Evolutionary conservation across 2,888 invertebrate genomes (phyloP), one percentile per base, ranked within the genome.

Genomic region (Cremastinae sp.): DNA sequence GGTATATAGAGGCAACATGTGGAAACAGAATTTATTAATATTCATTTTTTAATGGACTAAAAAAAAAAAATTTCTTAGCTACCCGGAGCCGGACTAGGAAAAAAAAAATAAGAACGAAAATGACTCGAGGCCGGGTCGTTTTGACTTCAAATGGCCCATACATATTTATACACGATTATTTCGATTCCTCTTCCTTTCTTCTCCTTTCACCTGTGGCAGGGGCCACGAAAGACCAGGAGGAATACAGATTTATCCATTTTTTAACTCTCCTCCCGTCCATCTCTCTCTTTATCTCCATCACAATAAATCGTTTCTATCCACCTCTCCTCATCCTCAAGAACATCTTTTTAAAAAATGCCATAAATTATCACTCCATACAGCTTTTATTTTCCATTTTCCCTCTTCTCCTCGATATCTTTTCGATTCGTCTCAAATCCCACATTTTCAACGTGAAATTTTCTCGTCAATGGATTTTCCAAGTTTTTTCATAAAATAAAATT

Each of bases 131-230:
- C 0, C 38, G 3, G 49, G 38, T 62, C 7, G 49, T 28, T 28
- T 47, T 3, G 18, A 9, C 12, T 51, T 20, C 62, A 58, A 54
- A 53, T 66, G 12, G 12, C 61, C 65, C 36, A 54, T 73, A 51
- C 51, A 51, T 12, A 64, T 51, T 38, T 34, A 61, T 66, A 68
- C n/a, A n/a, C 74, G 43, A 54, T 66, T 68, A 71, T 75, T 78
- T 72, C 74, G 38, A 61, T 65, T 72, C 61, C 45, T 68, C 66
- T 66, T 77, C 71, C 64, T 78, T 70, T 74, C 64, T 62, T 78
- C 71, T 70, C 71, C 70, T 77, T 74, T 74, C 77, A 73, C 71
- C 65, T 43, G 77, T 43, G 47, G 56, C 61, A 12, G 22, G 43
- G 53, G 47, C 64, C 53, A 69, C 20, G 68, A 76, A 64, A 69